Evolutionary conservation across 2,113 vertebrate genomes (phyloP), one percentile per base, ranked within the genome.

Genomic region (Eclectus roratus): DNA sequence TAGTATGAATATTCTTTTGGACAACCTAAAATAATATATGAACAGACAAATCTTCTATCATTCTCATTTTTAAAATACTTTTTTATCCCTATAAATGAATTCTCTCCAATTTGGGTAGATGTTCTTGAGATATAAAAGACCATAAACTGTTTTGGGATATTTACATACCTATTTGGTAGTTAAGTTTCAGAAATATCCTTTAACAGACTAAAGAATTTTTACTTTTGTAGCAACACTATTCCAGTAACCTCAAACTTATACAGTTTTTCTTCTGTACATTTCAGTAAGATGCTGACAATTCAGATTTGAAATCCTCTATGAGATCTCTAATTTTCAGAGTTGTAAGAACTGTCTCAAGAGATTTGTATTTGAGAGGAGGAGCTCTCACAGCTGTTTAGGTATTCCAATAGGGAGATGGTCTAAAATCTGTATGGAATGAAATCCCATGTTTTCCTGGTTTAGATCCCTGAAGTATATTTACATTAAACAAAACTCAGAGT

Each of bases 391-490:
- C 84, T 96, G 73, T n/a, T 84, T 85, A 79, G 49, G 71, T 95
- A 66, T 82, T 85, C 65, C 56, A 61, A 49, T 13, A 85, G 53
- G 77, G 65, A 93, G 33, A 65, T 5, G 44, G 78, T 89, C 44
- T 93, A 76, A 91, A 91, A 82, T 85, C 66, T 91, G 56, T 79
- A 76, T 44, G 68, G 69, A 91, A 81, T 69, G 56, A 96, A 94
- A 91, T 72, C 68, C n/a, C 37, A 37, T 81, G 71, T 89, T 95
- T 93, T 95, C 85, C 81, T 89, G 66, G 28, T 95, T 95, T 95
- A 89, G 49, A 73, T 93, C 95, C 49, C 94, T 93, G 81, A 91
- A 88, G 87, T 80, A 33, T 94, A 89, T 94, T 95, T 97, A 88
- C 84, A 63, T 96, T 95, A 95, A 89, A 91, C 37, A 88, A 92